Evolutionary conservation across 1,140 invertebrate species (phyloP).

Genomic region (Leptestheria dahalacensis): DNA sequence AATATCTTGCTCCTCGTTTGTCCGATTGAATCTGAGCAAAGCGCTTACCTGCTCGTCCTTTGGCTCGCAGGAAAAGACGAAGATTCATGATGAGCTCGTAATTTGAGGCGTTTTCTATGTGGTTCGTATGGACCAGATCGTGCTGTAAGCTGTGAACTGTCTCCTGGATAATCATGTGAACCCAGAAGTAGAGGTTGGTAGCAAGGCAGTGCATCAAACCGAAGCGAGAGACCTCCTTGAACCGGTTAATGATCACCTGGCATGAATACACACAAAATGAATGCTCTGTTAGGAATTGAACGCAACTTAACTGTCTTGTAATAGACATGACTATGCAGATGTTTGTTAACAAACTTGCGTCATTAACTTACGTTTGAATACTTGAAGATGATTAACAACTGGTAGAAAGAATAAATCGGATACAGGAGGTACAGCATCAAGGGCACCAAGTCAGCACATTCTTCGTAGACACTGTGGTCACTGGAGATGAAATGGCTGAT

Average conservation of each 20-base stretch:
- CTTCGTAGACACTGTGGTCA: slow-evolving; percentile 23
- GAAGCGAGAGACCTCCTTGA: slow-evolving; percentile 41
- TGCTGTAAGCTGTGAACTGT: slow-evolving; percentile 33
- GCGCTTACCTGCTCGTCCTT: too few relatives aligned
- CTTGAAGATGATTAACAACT: slow-evolving; percentile 58
- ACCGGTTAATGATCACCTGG: slow-evolving; percentile 44
- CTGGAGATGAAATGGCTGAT: slow-evolving; percentile 36
- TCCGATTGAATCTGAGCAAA: too few relatives aligned
- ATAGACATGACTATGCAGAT: too few relatives aligned
- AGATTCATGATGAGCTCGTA: background rate
- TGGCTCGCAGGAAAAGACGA: background rate
- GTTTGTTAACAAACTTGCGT: background rate
- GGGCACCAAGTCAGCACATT: slow-evolving; percentile 32
- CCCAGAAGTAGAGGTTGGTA: slow-evolving; percentile 53
- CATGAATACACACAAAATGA: too few relatives aligned
- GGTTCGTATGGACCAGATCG: slow-evolving; percentile 20
- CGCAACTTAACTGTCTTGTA: too few relatives aligned
- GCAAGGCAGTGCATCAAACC: slow-evolving; percentile 57
- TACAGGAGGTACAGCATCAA: slow-evolving; percentile 41
- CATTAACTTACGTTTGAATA: slow-evolving; percentile 46
- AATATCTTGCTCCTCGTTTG: background rate
- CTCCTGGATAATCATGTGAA: slow-evolving; percentile 52
- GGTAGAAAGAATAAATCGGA: slow-evolving; percentile 49
- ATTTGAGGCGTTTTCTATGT: background rate
- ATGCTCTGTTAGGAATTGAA: too few relatives aligned